Evolutionary conservation across 92 coral and sea anemone species (phyloP).

Genomic region (Blastomussa wellsi): DNA sequence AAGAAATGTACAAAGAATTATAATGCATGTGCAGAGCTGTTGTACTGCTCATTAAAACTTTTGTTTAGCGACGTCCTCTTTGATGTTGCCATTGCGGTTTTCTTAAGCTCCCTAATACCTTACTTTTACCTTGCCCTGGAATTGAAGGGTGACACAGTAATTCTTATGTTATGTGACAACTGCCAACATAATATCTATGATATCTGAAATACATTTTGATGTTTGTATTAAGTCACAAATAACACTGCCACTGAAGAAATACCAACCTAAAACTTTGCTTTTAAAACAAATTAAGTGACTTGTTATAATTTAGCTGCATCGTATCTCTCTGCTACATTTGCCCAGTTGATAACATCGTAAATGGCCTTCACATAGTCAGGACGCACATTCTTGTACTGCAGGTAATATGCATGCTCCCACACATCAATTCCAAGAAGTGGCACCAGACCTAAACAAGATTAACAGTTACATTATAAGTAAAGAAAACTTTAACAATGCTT

Average conservation of each 20-base stretch:
- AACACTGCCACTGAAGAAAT: neutral
- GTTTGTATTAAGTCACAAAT: neutral
- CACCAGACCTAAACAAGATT: slow-evolving; percentile 65
- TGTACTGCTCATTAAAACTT: no score
- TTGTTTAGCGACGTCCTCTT: no score
- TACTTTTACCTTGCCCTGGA: no score
- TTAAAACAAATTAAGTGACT: neutral
- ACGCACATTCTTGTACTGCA: slow-evolving; percentile 93
- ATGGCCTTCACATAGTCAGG: slow-evolving; percentile 96
- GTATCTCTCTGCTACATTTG: slow-evolving; percentile 81
- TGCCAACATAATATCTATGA: no score
- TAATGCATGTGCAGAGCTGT: neutral
- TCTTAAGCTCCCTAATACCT: no score
- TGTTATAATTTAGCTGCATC: slow-evolving; percentile 56
- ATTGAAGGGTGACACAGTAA: no score
- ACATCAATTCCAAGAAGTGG: slow-evolving; percentile 97
- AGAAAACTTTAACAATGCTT: neutral
- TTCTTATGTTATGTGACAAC: no score
- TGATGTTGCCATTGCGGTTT: no score
- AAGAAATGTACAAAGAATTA: slow-evolving; percentile 9
- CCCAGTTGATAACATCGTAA: slow-evolving; percentile 82
- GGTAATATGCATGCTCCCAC: slow-evolving; percentile 99
- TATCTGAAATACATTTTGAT: no score
- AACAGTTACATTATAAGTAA: neutral
- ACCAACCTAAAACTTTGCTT: neutral